These are phyloP conservation scores for Pangasius krempfi DNA, from an alignment of 2,797 vertebrate genomes.

Conservation along the genomic window DNA sequence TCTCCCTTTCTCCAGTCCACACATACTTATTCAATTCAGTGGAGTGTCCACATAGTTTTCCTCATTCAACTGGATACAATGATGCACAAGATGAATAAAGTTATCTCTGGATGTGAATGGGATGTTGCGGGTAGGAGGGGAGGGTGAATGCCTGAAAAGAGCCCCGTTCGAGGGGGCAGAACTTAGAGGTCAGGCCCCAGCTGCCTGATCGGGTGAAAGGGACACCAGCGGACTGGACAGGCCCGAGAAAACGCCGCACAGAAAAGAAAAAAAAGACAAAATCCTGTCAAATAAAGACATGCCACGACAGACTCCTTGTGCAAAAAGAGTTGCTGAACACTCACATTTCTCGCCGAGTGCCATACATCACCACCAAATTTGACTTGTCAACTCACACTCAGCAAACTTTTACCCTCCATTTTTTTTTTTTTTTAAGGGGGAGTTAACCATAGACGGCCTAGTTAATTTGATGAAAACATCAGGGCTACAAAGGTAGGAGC, in stretches of 20 bases:
- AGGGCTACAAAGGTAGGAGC: conserved; percentile 79
- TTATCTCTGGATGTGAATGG: conserved; percentile 96
- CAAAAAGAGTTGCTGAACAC: conserved; percentile 76
- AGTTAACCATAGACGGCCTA: conserved; percentile 55
- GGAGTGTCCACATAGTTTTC: conserved; percentile 81
- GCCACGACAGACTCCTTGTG: conserved; percentile 70
- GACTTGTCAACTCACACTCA: conserved; percentile 58
- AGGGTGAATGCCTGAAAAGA: conserved; percentile 90
- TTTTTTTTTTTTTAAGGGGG: conserved; percentile 30
- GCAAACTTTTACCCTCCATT: conserved; percentile 54
- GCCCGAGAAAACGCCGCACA: conserved; percentile 85
- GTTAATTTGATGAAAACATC: conserved; percentile 67
- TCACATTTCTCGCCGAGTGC: conserved; percentile 69
- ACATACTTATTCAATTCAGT: conserved; percentile 83
- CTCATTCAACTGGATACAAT: conserved; percentile 99
- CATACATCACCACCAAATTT: conserved; percentile 66
- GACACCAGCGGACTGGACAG: conserved; percentile 90
- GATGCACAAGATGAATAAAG: conserved; percentile 99
- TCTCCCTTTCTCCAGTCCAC: conserved; percentile 46
- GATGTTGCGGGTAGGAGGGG: conserved; percentile 95
- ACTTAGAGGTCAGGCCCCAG: conserved; percentile 96
- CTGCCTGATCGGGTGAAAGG: conserved; percentile 91
- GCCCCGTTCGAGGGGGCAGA: conserved; percentile 85
- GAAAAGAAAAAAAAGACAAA: conserved; percentile 72
- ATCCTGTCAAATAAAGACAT: conserved; percentile 82